A percentile compares a stretch with the other conserved stretches of the same genome.
Evolutionary conservation across 1,140 invertebrate genomes (phyloP).

Genomic region (Drosophila ficusphila): DNA sequence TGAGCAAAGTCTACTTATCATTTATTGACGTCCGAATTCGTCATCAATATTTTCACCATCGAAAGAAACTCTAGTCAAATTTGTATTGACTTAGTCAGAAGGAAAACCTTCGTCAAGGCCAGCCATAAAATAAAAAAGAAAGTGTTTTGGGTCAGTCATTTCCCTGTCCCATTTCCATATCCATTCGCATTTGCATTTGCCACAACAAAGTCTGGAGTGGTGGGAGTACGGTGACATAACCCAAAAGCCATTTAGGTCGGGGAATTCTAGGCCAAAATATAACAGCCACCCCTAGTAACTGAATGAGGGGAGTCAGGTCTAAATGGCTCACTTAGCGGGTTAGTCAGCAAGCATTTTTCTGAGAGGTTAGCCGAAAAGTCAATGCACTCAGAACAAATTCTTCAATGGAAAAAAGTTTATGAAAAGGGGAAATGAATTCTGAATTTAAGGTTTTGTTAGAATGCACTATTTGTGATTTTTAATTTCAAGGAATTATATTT

Average conservation of each 20-base stretch:
- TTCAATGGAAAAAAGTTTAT: neutral
- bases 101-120: slow-evolving; percentile 28
- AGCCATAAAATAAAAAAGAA: slow-evolving; percentile 22
- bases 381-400: slow-evolving; percentile 1
- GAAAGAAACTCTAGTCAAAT: slow-evolving; percentile 1
- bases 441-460: no score
- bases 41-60: slow-evolving; percentile 17
- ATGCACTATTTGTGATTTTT: no score
- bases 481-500: no score
- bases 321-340: slow-evolving; percentile 39
- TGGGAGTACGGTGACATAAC: slow-evolving; percentile 33
- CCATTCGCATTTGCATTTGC: slow-evolving; percentile 36
- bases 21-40: slow-evolving; percentile 21
- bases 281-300: slow-evolving; percentile 28
- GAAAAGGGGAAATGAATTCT: no score
- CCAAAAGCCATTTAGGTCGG: slow-evolving; percentile 10
- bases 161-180: slow-evolving; percentile 5
- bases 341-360: slow-evolving; percentile 5
- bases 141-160: slow-evolving; percentile 29
- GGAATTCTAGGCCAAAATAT: slow-evolving; percentile 24
- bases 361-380: neutral
- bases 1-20: slow-evolving; percentile 21
- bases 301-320: neutral
- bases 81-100: neutral
- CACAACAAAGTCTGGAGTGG: slow-evolving; percentile 27